These are phyloP conservation scores for Kryptopterus vitreolus DNA, from an alignment of 2,797 vertebrate genomes.

Conservation along the genomic window DNA sequence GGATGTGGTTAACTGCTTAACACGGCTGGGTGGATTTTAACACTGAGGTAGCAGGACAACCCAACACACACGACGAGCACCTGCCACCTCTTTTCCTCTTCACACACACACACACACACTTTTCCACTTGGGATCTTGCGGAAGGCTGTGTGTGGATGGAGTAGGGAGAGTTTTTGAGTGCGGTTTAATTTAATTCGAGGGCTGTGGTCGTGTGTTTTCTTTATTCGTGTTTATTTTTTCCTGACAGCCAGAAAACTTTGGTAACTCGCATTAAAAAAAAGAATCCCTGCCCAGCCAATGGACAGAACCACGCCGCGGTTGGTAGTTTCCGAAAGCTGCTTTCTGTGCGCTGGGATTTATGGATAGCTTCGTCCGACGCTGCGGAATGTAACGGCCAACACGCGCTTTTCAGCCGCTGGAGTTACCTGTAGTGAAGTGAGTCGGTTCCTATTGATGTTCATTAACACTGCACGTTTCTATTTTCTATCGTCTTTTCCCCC, in stretches of 20 bases:
- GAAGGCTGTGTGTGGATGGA: conserved; percentile 38
- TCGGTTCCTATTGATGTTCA: conserved; percentile 30
- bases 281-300: conserved; percentile 12
- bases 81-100: conserved; percentile 35
- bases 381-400: conserved; percentile 57
- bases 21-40: conserved; percentile 56
- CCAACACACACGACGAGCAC: conserved; percentile 37
- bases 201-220: not conserved
- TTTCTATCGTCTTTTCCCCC: too few relatives aligned
- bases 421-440: conserved; percentile 60
- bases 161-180: conserved; percentile 36
- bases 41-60: conserved; percentile 53
- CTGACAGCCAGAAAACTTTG: conserved; percentile 43
- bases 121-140: not conserved
- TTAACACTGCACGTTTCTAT: not conserved
- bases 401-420: conserved; percentile 32
- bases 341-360: conserved; percentile 27
- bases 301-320: conserved; percentile 30
- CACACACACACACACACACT: conserved; percentile 24
- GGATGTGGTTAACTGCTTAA: conserved; percentile 61
- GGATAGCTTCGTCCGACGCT: conserved; percentile 40
- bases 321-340: conserved; percentile 12
- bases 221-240: not conserved
- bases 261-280: conserved; percentile 37
- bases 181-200: not conserved